These are phyloP conservation scores for Archaeoteleia sp. DNA, from an alignment of 2,888 invertebrate species.

Conservation along the genomic window DNA sequence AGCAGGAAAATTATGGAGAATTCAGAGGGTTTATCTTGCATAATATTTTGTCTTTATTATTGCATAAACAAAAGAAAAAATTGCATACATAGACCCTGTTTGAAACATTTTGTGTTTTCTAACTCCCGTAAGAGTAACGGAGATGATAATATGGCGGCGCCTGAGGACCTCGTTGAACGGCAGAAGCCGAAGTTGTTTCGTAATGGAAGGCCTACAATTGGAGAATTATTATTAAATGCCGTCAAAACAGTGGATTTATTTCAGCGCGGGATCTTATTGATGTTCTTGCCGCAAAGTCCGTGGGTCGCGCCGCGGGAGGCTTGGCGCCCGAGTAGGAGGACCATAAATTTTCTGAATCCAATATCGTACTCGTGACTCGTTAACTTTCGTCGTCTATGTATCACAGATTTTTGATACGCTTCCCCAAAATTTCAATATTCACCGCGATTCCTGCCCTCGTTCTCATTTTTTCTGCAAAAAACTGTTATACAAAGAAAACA, in stretches of 20 bases:
- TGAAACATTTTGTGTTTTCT: constrained; percentile 44
- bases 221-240: constrained; percentile 70
- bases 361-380: constrained; percentile 70
- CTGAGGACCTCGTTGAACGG: constrained; percentile 47
- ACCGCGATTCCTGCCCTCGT: neutral
- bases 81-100: constrained; percentile 2
- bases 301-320: constrained; percentile 63
- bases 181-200: constrained; percentile 57
- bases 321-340: constrained; percentile 65
- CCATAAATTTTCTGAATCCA: constrained; percentile 69
- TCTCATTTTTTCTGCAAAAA: neutral
- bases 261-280: constrained; percentile 68
- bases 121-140: constrained; percentile 56
- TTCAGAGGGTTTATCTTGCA: too few species aligned
- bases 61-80: too few species aligned
- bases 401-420: constrained; percentile 55
- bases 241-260: constrained; percentile 70
- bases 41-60: too few species aligned
- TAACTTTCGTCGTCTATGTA: constrained; percentile 60
- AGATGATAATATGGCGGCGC: constrained; percentile 65
- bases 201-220: constrained; percentile 60
- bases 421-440: constrained; percentile 53
- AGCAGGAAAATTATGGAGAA: too few species aligned
- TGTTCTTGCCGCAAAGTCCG: constrained; percentile 62
- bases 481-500: constrained; percentile 32